Evolutionary conservation across 2,113 vertebrate species (phyloP).

Genomic region (Piprites chloris): DNA sequence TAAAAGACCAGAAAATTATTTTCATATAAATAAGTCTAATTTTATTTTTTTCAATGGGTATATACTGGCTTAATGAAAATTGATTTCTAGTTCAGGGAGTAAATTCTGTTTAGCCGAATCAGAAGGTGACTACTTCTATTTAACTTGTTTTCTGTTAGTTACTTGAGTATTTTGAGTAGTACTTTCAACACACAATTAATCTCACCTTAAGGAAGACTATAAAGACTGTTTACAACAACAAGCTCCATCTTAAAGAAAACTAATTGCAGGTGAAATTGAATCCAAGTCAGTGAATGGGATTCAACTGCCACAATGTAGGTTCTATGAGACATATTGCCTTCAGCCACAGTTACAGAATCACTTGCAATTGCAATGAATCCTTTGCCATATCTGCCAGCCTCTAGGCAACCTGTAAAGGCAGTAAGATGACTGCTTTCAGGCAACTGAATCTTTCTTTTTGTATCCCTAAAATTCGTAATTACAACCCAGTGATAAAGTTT

Average conservation of each 20-base stretch:
- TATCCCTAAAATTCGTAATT: background rate
- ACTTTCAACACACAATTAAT: background rate
- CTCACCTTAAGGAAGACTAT: background rate
- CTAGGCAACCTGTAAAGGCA: background rate
- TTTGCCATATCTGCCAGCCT: background rate
- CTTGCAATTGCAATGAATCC: background rate
- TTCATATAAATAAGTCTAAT: background rate
- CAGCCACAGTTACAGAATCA: background rate
- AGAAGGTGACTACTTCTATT: background rate
- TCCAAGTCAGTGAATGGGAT: background rate
- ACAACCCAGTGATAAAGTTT: background rate
- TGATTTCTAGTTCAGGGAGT: background rate
- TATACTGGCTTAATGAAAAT: background rate
- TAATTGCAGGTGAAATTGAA: background rate
- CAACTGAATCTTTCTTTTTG: background rate
- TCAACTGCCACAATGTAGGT: background rate
- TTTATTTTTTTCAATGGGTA: background rate
- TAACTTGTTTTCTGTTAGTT: background rate
- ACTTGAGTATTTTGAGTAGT: background rate
- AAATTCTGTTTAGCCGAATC: background rate
- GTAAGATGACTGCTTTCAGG: background rate
- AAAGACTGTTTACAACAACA: background rate
- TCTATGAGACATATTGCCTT: background rate
- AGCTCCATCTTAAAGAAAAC: background rate
- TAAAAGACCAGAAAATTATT: background rate